These are phyloP conservation scores for Coranthus polyacanthus DNA, from an alignment of 2,797 vertebrate genomes.

Conservation along the genomic window DNA sequence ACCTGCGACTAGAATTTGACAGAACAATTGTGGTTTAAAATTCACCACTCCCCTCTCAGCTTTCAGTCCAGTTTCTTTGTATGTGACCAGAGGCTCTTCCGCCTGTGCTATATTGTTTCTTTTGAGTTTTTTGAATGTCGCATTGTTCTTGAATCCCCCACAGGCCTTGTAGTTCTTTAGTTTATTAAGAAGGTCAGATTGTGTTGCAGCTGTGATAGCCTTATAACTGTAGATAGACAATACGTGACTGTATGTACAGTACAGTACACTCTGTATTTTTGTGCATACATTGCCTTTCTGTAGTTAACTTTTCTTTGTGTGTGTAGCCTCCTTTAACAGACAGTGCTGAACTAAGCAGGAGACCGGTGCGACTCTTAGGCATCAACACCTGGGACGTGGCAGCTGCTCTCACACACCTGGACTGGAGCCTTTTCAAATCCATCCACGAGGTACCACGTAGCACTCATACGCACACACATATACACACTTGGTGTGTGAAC, in stretches of 20 bases:
- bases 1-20: conserved; percentile 10
- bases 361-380: conserved; percentile 91
- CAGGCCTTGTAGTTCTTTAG: conserved; percentile 10
- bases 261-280: conserved; percentile 5
- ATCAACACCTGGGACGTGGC: conserved; percentile 98
- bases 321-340: conserved; percentile 91
- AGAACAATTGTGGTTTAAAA: conserved; percentile 3
- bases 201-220: background rate
- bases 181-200: conserved; percentile 1
- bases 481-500: background rate
- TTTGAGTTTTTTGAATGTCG: background rate
- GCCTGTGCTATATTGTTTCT: conserved; percentile 19
- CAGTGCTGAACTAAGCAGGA: conserved; percentile 91
- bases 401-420: conserved; percentile 94
- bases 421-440: conserved; percentile 98
- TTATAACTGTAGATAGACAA: background rate
- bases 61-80: conserved; percentile 18
- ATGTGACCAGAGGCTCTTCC: background rate
- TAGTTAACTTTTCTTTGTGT: conserved; percentile 12
- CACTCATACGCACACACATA: conserved; percentile 48
- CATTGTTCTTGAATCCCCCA: background rate
- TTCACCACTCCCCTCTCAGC: conserved; percentile 18
- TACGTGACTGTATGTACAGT: background rate
- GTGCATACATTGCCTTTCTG: background rate
- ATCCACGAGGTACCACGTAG: conserved; percentile 90